Evolutionary conservation across 2,797 vertebrate species (phyloP).

Genomic region (Bufotes viridis): DNA sequence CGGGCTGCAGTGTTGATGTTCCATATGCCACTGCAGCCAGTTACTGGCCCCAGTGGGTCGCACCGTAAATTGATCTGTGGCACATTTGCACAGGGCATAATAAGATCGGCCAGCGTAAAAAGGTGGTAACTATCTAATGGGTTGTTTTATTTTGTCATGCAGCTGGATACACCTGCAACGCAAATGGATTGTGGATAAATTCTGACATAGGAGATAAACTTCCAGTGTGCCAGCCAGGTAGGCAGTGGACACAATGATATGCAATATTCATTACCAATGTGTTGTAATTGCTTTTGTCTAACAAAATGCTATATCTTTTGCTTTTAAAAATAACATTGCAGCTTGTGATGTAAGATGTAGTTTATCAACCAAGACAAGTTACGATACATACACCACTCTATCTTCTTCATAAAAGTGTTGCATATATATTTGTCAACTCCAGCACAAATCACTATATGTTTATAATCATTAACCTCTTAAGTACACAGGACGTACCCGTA

Average conservation of each 20-base stretch:
- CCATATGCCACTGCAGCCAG: too few relatives aligned
- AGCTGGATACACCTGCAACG: conserved; percentile 83
- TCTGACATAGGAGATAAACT: conserved; percentile 74
- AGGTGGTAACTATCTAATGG: not conserved
- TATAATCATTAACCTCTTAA: too few relatives aligned
- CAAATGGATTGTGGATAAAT: conserved; percentile 79
- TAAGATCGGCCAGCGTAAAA: too few relatives aligned
- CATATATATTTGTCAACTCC: too few relatives aligned
- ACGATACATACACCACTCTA: not conserved
- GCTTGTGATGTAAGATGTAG: not conserved
- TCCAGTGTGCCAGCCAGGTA: conserved; percentile 83
- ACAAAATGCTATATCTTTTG: not conserved
- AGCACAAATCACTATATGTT: too few relatives aligned
- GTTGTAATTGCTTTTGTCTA: not conserved
- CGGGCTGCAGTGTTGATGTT: too few relatives aligned
- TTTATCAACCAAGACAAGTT: not conserved
- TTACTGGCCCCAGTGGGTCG: too few relatives aligned
- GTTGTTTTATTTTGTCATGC: not conserved
- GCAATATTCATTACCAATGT: not conserved
- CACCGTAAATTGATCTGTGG: too few relatives aligned
- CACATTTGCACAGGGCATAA: too few relatives aligned
- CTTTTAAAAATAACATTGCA: not conserved
- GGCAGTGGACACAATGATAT: not conserved
- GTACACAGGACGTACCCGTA: too few relatives aligned
- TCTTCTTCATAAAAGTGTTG: not conserved